Evolutionary conservation across 2,797 vertebrate species (phyloP).

Genomic region (Gymnothorax javanicus): DNA sequence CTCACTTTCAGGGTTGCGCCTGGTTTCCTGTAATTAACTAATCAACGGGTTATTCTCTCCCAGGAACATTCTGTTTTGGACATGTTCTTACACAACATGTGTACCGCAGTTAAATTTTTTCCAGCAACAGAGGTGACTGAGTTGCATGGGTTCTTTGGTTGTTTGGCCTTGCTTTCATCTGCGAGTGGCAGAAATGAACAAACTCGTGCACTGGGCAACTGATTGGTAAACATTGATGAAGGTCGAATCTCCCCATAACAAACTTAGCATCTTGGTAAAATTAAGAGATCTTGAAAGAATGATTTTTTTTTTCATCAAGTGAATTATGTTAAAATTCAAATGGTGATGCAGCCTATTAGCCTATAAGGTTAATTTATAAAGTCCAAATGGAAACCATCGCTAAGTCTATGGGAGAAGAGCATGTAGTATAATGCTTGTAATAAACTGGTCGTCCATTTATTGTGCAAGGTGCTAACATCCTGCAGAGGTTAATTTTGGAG

Average conservation of each 20-base stretch:
- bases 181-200: too few relatives aligned
- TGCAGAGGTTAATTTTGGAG: conserved; percentile 31
- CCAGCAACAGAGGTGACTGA: background rate
- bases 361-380: background rate
- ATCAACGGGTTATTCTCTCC: background rate
- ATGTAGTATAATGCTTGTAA: background rate
- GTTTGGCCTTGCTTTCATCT: too few relatives aligned
- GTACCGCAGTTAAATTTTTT: background rate
- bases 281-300: too few relatives aligned
- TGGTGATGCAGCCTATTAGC: background rate
- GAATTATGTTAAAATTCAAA: background rate
- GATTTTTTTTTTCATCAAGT: too few relatives aligned
- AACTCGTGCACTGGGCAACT: too few relatives aligned
- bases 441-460: background rate
- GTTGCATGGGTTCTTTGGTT: too few relatives aligned
- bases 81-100: background rate
- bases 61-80: background rate
- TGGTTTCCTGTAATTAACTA: background rate
- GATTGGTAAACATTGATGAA: too few relatives aligned
- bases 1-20: background rate
- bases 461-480: conserved; percentile 27
- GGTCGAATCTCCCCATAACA: too few relatives aligned
- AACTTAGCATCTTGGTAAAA: too few relatives aligned
- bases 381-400: background rate
- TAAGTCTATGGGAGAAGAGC: background rate